These are phyloP conservation scores for Gonioctena quinquepunctata DNA, from an alignment of 1,140 invertebrate genomes.

Conservation along the genomic window DNA sequence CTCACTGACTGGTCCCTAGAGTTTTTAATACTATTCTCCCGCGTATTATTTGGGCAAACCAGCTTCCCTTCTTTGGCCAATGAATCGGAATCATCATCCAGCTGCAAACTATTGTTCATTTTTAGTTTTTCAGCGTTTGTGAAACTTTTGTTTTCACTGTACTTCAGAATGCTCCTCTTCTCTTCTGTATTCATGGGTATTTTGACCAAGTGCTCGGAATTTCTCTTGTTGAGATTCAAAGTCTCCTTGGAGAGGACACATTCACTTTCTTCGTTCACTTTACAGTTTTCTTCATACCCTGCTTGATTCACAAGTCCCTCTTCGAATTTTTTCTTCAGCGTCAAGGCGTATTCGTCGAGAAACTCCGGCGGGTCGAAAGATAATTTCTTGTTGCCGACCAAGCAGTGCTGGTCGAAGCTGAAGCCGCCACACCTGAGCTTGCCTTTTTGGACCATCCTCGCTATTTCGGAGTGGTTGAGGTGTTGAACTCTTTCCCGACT, in stretches of 20 bases:
- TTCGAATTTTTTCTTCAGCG: slow-evolving; percentile 44
- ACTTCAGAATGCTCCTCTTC: slow-evolving; percentile 50
- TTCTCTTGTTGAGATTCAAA: slow-evolving; percentile 51
- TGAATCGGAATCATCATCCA: slow-evolving; percentile 1
- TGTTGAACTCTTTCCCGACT: slow-evolving; percentile 59
- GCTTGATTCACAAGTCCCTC: slow-evolving; percentile 24
- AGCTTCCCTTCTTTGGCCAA: slow-evolving; percentile 5
- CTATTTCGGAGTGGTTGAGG: slow-evolving; percentile 44
- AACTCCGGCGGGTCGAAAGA: slow-evolving; percentile 51
- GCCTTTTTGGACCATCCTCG: slow-evolving; percentile 45
- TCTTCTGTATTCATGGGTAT: slow-evolving; percentile 38
- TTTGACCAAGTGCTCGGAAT: slow-evolving; percentile 51
- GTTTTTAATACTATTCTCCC: slow-evolving; percentile 28
- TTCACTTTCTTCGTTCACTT: slow-evolving; percentile 25
- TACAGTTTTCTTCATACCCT: slow-evolving; percentile 26
- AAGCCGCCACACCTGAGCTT: slow-evolving; percentile 47
- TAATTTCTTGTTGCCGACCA: slow-evolving; percentile 48
- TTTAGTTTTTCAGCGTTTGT: slow-evolving; percentile 34
- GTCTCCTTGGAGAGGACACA: slow-evolving; percentile 51
- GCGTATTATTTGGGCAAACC: slow-evolving; percentile 20
- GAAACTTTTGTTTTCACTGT: slow-evolving; percentile 34
- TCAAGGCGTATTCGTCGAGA: slow-evolving; percentile 50
- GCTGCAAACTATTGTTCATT: slow-evolving; percentile 30
- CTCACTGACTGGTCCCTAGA: slow-evolving; percentile 18
- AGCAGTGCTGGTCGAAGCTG: slow-evolving; percentile 52